Conservation (phyloP, 2,888 invertebrate genomes). For the Tridacna crocea region DNA sequence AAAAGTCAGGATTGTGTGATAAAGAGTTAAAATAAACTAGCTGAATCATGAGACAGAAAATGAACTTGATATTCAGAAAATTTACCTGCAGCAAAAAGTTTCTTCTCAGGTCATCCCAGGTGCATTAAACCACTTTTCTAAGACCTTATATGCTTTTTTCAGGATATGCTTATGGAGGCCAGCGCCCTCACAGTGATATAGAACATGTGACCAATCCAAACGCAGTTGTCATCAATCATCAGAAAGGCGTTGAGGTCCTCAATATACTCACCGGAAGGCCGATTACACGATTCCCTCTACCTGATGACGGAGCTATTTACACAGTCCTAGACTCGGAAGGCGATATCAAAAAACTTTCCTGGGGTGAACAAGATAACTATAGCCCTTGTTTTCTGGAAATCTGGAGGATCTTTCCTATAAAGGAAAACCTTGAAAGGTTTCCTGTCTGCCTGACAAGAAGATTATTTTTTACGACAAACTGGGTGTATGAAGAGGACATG, state of each 20-base stretch:
- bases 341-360: constrained; percentile 71
- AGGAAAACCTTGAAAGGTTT: constrained; percentile 75
- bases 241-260: constrained; percentile 78
- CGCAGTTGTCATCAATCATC: constrained; percentile 76
- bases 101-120: too few relatives aligned
- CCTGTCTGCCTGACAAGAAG: constrained; percentile 76
- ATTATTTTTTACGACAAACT: constrained; percentile 74
- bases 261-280: constrained; percentile 78
- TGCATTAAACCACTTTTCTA: too few relatives aligned
- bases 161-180: constrained; percentile 80
- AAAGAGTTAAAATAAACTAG: too few relatives aligned
- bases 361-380: constrained; percentile 71
- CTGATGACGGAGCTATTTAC: constrained; percentile 70
- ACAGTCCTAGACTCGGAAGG: constrained; percentile 76
- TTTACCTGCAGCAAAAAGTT: too few relatives aligned
- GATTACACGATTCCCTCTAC: constrained; percentile 71
- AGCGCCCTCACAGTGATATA: constrained; percentile 76
- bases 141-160: background rate
- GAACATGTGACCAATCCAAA: constrained; percentile 80
- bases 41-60: too few relatives aligned
- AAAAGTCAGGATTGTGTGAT: too few relatives aligned
- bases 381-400: constrained; percentile 76
- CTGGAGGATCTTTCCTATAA: constrained; percentile 72
- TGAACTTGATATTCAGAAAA: too few relatives aligned
- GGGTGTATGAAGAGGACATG: constrained; percentile 77